These are phyloP conservation scores for Diabrotica undecimpunctata DNA, from an alignment of 1,140 invertebrate genomes.

Conservation along the genomic window DNA sequence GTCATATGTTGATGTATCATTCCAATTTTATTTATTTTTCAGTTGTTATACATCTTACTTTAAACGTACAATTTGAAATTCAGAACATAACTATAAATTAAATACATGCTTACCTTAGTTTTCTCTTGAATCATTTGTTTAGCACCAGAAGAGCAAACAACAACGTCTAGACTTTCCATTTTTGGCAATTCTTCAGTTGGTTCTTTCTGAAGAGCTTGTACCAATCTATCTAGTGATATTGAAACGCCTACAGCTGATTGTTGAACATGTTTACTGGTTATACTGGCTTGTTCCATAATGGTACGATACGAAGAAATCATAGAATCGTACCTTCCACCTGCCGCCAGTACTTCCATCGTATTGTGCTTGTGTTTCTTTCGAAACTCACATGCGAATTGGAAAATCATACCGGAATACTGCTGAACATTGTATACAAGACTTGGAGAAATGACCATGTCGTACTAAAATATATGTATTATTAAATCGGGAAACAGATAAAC, in stretches of 20 bases:
- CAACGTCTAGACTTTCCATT: constrained; percentile 56
- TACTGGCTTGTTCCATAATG: constrained; percentile 33
- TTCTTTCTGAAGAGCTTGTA: constrained; percentile 53
- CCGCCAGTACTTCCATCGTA: constrained; percentile 48
- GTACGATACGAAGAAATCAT: constrained; percentile 49
- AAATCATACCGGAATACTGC: constrained; percentile 69
- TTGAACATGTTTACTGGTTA: constrained; percentile 43
- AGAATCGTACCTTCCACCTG: constrained; percentile 51
- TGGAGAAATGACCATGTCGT: constrained; percentile 59
- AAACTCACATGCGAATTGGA: constrained; percentile 64
- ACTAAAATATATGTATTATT: constrained; percentile 46
- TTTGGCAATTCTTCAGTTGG: constrained; percentile 45
- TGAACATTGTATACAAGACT: constrained; percentile 62
- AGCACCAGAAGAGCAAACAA: constrained; percentile 61
- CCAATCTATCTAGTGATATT: constrained; percentile 68
- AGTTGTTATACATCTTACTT: too few relatives aligned
- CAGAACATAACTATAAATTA: too few relatives aligned
- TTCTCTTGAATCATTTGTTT: constrained; percentile 61
- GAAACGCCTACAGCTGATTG: constrained; percentile 70
- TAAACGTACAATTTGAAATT: too few relatives aligned
- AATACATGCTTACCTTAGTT: constrained; percentile 47
- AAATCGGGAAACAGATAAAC: not conserved
- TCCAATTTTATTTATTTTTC: too few relatives aligned
- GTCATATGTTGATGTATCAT: too few relatives aligned
- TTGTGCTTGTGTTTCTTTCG: constrained; percentile 57